Base-by-base conservation (phyloP, 2,113 vertebrate genomes). In the Micronisus gabar region DNA sequence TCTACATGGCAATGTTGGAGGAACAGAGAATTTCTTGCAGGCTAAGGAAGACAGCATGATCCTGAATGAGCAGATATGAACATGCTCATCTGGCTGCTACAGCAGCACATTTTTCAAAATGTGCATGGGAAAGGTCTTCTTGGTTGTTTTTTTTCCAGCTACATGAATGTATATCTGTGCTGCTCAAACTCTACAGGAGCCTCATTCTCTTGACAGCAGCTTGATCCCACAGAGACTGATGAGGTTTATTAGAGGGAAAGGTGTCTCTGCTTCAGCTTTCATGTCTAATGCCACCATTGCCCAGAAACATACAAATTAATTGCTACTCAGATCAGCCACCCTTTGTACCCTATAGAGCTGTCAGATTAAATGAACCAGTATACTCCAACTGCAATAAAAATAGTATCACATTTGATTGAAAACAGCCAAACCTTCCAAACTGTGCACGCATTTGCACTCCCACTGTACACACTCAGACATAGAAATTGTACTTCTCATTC, bases 291-390 rank as follows among this genome's bases (percentile, higher is more conserved):
- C 62, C 84, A 91, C 93, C 55, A 83, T 17, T 90, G 93, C 67
- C 89, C 91, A 83, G 58, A 87, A 95, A 90, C 59, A 79, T 63
- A 90, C 58, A 76, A 82, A 91, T 88, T 94, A 94, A 95, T 62
- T 80, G n/a, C 70, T 90, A 58, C 45, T 88, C 67, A 86, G 73
- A 86, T 86, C 88, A 88, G 88, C 74, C 50, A 82, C 66, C 55
- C 61, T 92, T 81, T 88, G 72, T 80, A 90, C 62, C 63, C 94
- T 86, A 83, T 45, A 88, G 74, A 94, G 66, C 71, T 93, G 81
- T 85, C 95, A 95, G 58, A 62, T 74, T 88, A 74, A 93, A 34
- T 63, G 62, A 95, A 90, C 25, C 34, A 56, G 43, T 86, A 92
- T 88, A 95, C 61, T 90, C 88, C 90, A 83, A 36, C 27, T 55